Base-by-base conservation (phyloP, 1,140 invertebrate species). In the Nasonia vitripennis region DNA sequence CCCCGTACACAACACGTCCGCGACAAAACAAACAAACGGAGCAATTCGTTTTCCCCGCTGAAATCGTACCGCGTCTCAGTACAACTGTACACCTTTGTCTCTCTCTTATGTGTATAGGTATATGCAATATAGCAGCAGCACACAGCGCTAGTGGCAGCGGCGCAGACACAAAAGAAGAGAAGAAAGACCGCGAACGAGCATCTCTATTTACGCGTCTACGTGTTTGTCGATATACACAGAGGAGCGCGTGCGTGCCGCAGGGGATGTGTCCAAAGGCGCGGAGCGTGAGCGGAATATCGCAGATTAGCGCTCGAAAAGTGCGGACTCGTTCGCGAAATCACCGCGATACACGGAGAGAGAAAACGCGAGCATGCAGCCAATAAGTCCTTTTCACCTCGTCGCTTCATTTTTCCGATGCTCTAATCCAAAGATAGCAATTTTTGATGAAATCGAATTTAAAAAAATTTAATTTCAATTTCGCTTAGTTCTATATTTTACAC, bases 181-280 rank as follows among this genome's bases (percentile, higher is more conserved):
- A 78, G n/a, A 78, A 20, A 78, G 27, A 6, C 34, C 34, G 17
- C n/a, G 81, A 10, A n/a, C 20, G 17, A 34, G 48, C 75, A 55
- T 78, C 75, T 71, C 77, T 79, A 79, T 79, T 84, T 84, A 73
- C 77, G 55, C 27, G 67, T 55, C 67, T 84, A 84, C 82, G 82
- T 84, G 82, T 84, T 84, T 71, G 74, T 78, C 82, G 82, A 85
- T 80, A 70, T 67, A n/a, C 23, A 27, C 27, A 27, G 27, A 68
- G 7, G 48, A 23, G 3, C 45, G 10, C 31, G 73, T 37, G 70
- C 45, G 20, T 45, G 55, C 55, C 68, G 67, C 70, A 9, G 83
- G 75, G 70, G 75, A 34, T 34, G 27, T 51, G 27, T 20, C 77
- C 55, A 41, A 4, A 6, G 27, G 27, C 48, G 51, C 7, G 27